Conservation (phyloP, 2,888 invertebrate genomes). For the Didymodactylos carnosus region DNA sequence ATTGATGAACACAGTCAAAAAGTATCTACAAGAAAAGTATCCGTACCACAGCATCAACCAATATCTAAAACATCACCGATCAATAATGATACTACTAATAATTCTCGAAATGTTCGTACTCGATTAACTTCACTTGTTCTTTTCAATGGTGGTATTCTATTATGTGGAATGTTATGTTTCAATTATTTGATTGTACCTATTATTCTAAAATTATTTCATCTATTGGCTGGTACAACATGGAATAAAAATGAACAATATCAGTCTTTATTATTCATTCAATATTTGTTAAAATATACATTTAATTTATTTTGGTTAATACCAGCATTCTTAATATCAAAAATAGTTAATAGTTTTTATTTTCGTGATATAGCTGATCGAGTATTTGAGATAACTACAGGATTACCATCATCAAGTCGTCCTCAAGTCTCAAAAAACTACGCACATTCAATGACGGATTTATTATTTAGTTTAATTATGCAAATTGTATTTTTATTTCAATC, state of each 20-base stretch:
- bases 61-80: not conserved
- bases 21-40: not conserved
- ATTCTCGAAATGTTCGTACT: not conserved
- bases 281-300: conserved; percentile 55
- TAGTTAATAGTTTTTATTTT: conserved; percentile 79
- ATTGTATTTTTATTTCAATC: conserved; percentile 66
- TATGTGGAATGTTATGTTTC: not conserved
- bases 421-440: conserved; percentile 50
- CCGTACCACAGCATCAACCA: not conserved
- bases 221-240: not conserved
- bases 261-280: not conserved
- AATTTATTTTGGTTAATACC: conserved; percentile 73
- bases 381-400: conserved; percentile 63
- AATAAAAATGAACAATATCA: not conserved
- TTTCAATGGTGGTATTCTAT: not conserved
- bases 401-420: conserved; percentile 42
- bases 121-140: not conserved
- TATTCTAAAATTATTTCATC: not conserved
- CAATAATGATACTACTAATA: too few relatives aligned
- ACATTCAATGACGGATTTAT: conserved; percentile 64
- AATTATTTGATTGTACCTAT: not conserved
- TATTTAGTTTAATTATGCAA: conserved; percentile 70
- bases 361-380: conserved; percentile 86
- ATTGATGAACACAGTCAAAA: not conserved
- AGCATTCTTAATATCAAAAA: conserved; percentile 61